A percentile compares a stretch with the other conserved stretches of the same genome.
phyloP scores from a whole-genome alignment of 2,888 invertebrate genomes.

The Cepaea hortensis region DNA sequence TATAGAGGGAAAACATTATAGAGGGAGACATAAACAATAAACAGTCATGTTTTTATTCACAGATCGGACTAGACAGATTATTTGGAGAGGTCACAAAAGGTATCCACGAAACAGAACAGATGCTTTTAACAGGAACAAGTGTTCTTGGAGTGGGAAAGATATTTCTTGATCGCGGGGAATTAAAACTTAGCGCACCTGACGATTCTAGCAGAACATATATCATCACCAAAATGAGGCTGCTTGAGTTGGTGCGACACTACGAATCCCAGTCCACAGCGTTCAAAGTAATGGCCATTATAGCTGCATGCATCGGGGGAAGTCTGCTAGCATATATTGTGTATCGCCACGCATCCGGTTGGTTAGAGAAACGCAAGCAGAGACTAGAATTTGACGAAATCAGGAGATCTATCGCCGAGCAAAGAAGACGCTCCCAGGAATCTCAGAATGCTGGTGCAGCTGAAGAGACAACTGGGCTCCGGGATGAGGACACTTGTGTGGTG shows the following conservation, averaged over 20 bases:
- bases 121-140: constrained; percentile 88
- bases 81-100: constrained; percentile 84
- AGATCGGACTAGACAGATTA: constrained; percentile 90
- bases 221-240: constrained; percentile 87
- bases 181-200: constrained; percentile 82
- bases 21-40: not conserved
- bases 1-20: no score
- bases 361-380: constrained; percentile 50
- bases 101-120: constrained; percentile 90
- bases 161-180: constrained; percentile 81
- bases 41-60: constrained; percentile 65
- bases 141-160: constrained; percentile 89
- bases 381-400: constrained; percentile 54
- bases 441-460: not conserved
- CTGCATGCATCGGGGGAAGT: constrained; percentile 80
- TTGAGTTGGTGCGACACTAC: constrained; percentile 84
- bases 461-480: constrained; percentile 27
- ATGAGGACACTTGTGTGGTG: constrained; percentile 85
- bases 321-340: constrained; percentile 80
- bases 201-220: constrained; percentile 84
- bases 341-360: constrained; percentile 72
- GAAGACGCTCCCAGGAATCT: not conserved
- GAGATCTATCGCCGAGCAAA: constrained; percentile 10
- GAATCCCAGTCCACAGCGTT: constrained; percentile 82
- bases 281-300: constrained; percentile 79